These are phyloP conservation scores for Synanthedon vespiformis DNA, from an alignment of 2,888 invertebrate genomes.

Conservation along the genomic window DNA sequence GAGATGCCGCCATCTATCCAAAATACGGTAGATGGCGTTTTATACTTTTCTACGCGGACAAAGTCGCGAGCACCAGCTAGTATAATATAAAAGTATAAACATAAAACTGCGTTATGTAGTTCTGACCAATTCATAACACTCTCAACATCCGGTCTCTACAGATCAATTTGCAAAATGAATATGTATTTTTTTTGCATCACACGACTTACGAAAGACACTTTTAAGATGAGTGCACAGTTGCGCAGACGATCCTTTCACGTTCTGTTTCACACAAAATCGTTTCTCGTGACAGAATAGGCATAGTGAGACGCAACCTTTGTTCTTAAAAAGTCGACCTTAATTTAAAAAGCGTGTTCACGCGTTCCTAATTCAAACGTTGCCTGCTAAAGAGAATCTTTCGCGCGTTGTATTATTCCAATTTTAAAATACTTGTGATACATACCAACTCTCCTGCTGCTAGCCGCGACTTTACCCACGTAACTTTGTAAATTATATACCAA, in stretches of 20 bases:
- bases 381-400: background rate
- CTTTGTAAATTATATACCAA: too few relatives aligned
- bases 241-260: conserved; percentile 2
- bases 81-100: too few relatives aligned
- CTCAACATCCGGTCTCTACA: conserved; percentile 2
- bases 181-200: conserved; percentile 6
- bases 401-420: background rate
- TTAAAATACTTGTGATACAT: too few relatives aligned
- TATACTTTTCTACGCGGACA: too few relatives aligned
- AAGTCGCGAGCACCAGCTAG: too few relatives aligned
- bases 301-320: background rate
- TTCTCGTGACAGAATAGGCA: conserved; percentile 7
- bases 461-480: too few relatives aligned
- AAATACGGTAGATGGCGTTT: too few relatives aligned
- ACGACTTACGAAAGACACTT: conserved; percentile 6
- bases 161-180: conserved; percentile 3
- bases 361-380: conserved; percentile 4
- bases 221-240: background rate
- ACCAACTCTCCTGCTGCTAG: too few relatives aligned
- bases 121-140: too few relatives aligned
- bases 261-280: conserved; percentile 5
- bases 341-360: conserved; percentile 1
- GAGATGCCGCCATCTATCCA: too few relatives aligned
- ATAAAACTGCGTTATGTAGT: too few relatives aligned
- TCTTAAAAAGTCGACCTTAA: conserved; percentile 5